phyloP scores from a whole-genome alignment of 2,888 invertebrate species.

The Cerceris ruficornis region DNA sequence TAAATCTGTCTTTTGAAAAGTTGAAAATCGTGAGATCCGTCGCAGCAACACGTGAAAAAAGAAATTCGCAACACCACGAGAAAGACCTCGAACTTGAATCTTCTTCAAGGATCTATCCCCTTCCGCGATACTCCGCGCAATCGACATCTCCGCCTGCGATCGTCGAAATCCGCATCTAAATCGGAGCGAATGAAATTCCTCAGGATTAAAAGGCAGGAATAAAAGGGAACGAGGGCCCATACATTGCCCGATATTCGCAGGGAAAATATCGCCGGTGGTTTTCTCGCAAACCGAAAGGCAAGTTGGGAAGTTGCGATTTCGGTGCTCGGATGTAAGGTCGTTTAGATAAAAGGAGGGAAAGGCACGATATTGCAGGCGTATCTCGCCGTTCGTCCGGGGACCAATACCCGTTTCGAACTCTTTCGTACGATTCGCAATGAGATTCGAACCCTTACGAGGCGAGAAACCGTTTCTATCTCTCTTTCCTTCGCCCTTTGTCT shows the following conservation, averaged over 20 bases:
- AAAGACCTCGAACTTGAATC: too few species aligned
- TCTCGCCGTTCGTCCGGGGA: slow-evolving; percentile 61
- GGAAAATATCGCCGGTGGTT: slow-evolving; percentile 27
- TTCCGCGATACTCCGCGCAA: not conserved
- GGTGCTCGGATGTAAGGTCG: slow-evolving; percentile 32
- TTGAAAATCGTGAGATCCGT: not conserved
- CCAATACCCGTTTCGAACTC: slow-evolving; percentile 65
- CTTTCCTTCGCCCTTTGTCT: not conserved
- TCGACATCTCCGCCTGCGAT: not conserved
- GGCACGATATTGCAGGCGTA: slow-evolving; percentile 52
- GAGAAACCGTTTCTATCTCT: slow-evolving; percentile 56
- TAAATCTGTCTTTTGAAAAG: too few species aligned
- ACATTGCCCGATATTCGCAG: slow-evolving; percentile 40
- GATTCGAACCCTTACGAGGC: slow-evolving; percentile 66
- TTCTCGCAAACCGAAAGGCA: not conserved
- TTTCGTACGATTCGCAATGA: slow-evolving; percentile 64
- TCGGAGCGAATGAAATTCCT: slow-evolving; percentile 6
- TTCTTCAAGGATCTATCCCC: too few species aligned
- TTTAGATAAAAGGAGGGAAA: slow-evolving; percentile 54
- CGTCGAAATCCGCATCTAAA: not conserved
- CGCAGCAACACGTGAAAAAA: too few species aligned
- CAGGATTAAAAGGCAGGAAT: slow-evolving; percentile 37
- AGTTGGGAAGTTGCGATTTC: slow-evolving; percentile 40
- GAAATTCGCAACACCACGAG: too few species aligned
- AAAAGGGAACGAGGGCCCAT: slow-evolving; percentile 32